These are phyloP conservation scores for Montipora foliosa DNA, from an alignment of 64 coral and sea anemone species.

Conservation along the genomic window DNA sequence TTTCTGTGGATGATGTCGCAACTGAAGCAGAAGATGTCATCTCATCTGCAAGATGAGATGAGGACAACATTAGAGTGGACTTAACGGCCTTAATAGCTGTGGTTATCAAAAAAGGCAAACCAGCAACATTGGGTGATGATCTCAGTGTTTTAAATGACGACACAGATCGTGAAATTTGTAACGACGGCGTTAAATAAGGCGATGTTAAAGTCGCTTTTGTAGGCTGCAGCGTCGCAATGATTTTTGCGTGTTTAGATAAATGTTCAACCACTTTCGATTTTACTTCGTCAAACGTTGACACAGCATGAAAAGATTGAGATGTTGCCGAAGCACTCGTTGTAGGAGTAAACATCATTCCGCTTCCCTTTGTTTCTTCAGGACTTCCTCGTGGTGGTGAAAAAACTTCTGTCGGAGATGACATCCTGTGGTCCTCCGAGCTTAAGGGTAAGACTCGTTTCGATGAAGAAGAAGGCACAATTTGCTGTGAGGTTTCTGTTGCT, in stretches of 20 bases:
- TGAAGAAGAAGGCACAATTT: background rate
- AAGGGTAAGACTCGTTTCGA: background rate
- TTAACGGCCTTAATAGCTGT: background rate
- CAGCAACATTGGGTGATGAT: background rate
- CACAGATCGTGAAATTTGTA: background rate
- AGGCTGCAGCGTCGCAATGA: background rate
- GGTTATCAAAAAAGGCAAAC: background rate
- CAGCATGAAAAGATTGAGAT: background rate
- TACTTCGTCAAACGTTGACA: background rate
- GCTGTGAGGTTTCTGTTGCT: background rate
- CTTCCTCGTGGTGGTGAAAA: background rate
- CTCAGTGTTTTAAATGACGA: background rate
- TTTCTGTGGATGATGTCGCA: background rate
- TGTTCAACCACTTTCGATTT: background rate
- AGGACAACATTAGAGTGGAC: background rate
- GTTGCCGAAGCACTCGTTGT: too few species aligned
- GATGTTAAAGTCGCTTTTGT: background rate
- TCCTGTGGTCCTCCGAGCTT: too few species aligned
- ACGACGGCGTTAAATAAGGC: background rate
- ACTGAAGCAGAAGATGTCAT: background rate
- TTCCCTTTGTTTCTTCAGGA: too few species aligned
- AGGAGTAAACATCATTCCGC: too few species aligned
- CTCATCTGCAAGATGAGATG: conserved; percentile 42
- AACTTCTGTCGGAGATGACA: background rate
- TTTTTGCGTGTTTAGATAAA: background rate